These are phyloP conservation scores for Trichonephila clavata DNA, from an alignment of 1,140 invertebrate genomes.

Conservation along the genomic window DNA sequence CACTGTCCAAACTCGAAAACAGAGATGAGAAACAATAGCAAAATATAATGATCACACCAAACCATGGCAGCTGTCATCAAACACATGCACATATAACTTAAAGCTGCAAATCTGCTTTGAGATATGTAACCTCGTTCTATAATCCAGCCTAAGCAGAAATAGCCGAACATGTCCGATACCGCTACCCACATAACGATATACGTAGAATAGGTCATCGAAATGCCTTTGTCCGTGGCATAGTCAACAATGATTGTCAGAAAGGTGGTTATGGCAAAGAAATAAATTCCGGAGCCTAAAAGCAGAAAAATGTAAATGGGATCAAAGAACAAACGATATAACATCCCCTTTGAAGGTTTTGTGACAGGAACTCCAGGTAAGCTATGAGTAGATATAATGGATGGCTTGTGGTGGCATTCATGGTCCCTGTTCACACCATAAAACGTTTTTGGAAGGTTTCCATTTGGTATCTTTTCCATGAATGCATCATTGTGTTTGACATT, in stretches of 20 bases:
- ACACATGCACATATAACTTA: neutral
- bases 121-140: neutral
- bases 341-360: neutral
- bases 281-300: neutral
- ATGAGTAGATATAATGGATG: neutral
- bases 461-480: neutral
- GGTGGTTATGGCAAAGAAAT: constrained; percentile 2
- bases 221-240: constrained; percentile 23
- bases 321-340: neutral
- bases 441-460: neutral
- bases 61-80: neutral
- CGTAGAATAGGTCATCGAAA: neutral
- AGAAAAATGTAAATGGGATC: neutral
- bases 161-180: neutral
- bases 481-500: neutral
- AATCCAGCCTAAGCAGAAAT: neutral
- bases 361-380: neutral
- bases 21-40: neutral
- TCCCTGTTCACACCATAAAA: neutral
- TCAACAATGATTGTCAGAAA: constrained; percentile 35
- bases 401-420: neutral
- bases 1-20: neutral
- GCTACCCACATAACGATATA: constrained; percentile 39
- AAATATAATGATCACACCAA: neutral
- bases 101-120: neutral